These are phyloP conservation scores for Malacosoma neustria DNA, from an alignment of 2,888 invertebrate genomes.

Conservation along the genomic window DNA sequence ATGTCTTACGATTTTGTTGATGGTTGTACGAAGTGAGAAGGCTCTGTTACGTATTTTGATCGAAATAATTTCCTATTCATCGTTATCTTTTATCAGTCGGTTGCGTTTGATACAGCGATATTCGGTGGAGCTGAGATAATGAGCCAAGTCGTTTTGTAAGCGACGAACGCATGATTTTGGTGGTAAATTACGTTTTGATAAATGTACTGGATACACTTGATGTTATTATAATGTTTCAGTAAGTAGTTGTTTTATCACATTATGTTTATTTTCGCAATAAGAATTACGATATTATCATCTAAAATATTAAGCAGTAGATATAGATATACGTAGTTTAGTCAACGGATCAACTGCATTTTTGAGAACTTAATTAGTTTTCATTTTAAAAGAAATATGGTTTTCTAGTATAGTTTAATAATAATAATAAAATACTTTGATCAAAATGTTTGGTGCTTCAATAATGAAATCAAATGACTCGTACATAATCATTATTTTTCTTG, in stretches of 20 bases:
- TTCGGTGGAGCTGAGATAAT: not conserved
- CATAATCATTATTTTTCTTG: no score
- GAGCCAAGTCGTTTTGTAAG: not conserved
- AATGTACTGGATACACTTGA: not conserved
- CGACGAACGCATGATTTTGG: not conserved
- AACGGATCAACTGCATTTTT: no score
- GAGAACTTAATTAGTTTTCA: no score
- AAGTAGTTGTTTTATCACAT: not conserved
- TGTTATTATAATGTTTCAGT: not conserved
- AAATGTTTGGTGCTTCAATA: no score
- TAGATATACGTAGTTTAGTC: no score
- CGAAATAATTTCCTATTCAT: constrained; percentile 1
- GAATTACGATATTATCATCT: no score
- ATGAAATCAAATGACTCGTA: no score
- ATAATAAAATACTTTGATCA: no score
- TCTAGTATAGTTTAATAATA: no score
- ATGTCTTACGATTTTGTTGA: constrained; percentile 54
- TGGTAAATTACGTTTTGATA: not conserved
- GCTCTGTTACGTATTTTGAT: constrained; percentile 14
- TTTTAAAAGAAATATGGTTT: no score
- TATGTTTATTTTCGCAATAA: not conserved
- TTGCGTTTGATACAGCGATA: not conserved
- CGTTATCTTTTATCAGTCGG: not conserved
- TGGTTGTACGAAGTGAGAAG: constrained; percentile 27
- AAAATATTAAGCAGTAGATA: no score